These are phyloP conservation scores for Clarias pachynema DNA, from an alignment of 2,797 vertebrate genomes.

Conservation along the genomic window DNA sequence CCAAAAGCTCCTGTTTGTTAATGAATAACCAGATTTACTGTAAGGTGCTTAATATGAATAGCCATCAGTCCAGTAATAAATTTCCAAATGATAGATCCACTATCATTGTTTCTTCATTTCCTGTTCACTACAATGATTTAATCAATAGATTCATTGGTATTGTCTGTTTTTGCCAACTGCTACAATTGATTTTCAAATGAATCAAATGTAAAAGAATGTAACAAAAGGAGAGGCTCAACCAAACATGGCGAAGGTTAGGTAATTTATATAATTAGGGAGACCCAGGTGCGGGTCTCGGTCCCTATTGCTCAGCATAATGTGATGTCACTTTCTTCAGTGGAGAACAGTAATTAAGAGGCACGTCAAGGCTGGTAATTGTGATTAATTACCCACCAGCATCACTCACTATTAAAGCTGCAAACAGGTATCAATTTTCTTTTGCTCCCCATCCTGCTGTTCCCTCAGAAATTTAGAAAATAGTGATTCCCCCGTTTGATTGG, in stretches of 20 bases:
- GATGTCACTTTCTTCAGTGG: conserved; percentile 72
- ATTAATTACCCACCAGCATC: conserved; percentile 75
- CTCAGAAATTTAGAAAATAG: conserved; percentile 57
- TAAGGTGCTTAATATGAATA: background rate
- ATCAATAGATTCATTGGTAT: conserved; percentile 18
- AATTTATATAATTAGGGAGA: conserved; percentile 77
- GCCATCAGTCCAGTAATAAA: background rate
- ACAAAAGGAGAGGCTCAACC: conserved; percentile 58
- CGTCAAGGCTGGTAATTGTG: conserved; percentile 76
- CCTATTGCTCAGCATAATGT: conserved; percentile 68
- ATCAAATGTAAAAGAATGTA: conserved; percentile 60
- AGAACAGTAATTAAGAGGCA: conserved; percentile 73
- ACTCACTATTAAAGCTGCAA: conserved; percentile 66
- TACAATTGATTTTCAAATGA: conserved; percentile 22
- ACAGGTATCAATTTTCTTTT: conserved; percentile 78
- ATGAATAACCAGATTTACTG: background rate
- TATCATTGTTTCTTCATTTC: background rate
- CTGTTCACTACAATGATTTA: background rate
- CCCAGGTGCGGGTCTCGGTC: conserved; percentile 73
- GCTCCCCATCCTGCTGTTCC: conserved; percentile 66
- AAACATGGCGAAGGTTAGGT: conserved; percentile 66
- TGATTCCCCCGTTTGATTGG: too few species aligned
- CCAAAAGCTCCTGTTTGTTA: too few species aligned
- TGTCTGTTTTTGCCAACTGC: conserved; percentile 53
- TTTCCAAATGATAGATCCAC: background rate